phyloP scores from a whole-genome alignment of 2,797 vertebrate species.

The Gadopsis bispinosus region DNA sequence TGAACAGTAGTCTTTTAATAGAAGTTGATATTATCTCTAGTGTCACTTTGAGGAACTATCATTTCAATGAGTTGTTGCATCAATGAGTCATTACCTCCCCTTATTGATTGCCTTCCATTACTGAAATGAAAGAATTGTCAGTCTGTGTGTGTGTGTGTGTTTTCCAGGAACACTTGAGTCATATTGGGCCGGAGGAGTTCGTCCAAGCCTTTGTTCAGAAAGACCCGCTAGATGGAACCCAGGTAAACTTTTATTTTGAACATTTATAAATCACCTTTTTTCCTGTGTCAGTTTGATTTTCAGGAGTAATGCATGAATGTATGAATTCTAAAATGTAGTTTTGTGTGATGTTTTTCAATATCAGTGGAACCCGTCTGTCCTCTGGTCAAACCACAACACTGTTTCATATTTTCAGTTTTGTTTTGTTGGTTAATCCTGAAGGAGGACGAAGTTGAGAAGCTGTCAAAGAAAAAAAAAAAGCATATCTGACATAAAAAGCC shows the following conservation, averaged over 20 bases:
- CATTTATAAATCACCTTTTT: background rate
- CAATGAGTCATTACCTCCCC: constrained; percentile 73
- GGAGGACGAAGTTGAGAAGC: background rate
- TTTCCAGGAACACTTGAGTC: constrained; percentile 93
- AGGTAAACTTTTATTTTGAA: constrained; percentile 83
- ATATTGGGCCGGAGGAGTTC: constrained; percentile 96
- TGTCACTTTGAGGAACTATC: constrained; percentile 66
- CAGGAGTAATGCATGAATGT: background rate
- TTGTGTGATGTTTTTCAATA: background rate
- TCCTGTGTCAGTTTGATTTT: background rate
- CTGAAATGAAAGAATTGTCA: constrained; percentile 74
- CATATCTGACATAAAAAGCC: background rate
- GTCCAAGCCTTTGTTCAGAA: constrained; percentile 96
- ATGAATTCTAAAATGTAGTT: background rate
- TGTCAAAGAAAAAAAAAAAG: background rate
- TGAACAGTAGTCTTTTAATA: constrained; percentile 60
- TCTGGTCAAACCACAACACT: background rate
- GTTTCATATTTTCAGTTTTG: background rate
- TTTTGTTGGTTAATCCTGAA: constrained; percentile 1
- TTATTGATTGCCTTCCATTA: constrained; percentile 78
- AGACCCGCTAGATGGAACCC: constrained; percentile 91
- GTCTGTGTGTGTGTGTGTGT: constrained; percentile 36
- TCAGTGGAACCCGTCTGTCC: background rate
- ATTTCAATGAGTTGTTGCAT: constrained; percentile 70
- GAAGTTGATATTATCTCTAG: constrained; percentile 47